phyloP scores from a whole-genome alignment of 2,888 invertebrate genomes.

The Chrysomela aeneicollis region DNA sequence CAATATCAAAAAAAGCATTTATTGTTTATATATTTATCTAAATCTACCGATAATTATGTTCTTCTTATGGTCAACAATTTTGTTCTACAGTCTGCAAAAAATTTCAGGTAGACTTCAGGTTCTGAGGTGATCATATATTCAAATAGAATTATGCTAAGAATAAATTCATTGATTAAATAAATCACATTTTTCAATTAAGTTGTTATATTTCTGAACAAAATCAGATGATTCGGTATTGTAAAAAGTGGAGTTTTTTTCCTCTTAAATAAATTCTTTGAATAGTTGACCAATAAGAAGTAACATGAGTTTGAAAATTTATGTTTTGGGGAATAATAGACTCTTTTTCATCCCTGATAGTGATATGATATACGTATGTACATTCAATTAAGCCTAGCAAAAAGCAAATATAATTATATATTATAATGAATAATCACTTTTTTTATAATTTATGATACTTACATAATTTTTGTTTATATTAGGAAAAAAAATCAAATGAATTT shows the following conservation, averaged over 20 bases:
- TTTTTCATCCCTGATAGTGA: conserved; percentile 10
- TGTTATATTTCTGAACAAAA: too few species aligned
- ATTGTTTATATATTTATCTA: conserved; percentile 22
- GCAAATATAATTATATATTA: not conserved
- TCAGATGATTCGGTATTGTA: too few species aligned
- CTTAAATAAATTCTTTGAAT: too few species aligned
- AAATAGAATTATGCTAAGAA: too few species aligned
- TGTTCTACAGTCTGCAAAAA: too few species aligned
- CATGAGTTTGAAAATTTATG: too few species aligned
- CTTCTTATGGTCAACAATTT: too few species aligned
- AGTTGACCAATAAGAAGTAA: too few species aligned
- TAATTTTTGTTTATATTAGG: not conserved
- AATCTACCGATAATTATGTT: conserved; percentile 22
- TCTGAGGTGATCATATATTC: conserved; percentile 6
- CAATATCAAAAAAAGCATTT: conserved; percentile 37
- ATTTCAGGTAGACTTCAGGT: too few species aligned
- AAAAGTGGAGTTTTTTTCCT: too few species aligned
- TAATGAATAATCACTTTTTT: not conserved
- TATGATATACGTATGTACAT: conserved; percentile 18
- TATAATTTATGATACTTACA: not conserved
- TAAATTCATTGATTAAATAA: too few species aligned
- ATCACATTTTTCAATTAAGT: too few species aligned
- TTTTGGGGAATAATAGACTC: not conserved
- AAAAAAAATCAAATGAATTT: not conserved
- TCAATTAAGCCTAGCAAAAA: conserved; percentile 19